phyloP scores from a whole-genome alignment of 2,113 vertebrate species.

The Oryzias curvinotus region DNA sequence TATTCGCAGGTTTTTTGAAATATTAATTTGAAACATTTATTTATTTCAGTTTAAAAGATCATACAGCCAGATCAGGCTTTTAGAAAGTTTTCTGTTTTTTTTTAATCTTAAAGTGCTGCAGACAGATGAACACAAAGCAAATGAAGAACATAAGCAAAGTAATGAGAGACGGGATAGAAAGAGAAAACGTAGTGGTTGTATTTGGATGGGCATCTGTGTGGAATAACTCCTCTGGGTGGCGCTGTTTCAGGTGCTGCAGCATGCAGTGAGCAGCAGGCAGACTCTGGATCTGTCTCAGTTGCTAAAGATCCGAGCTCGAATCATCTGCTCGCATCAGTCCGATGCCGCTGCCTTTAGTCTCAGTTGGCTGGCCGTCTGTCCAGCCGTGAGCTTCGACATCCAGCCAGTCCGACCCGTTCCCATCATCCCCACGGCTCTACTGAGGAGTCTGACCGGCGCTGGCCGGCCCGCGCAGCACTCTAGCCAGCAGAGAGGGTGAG shows the following conservation, averaged over 20 bases:
- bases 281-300: slow-evolving; percentile 84
- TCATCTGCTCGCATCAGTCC: slow-evolving; percentile 79
- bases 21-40: too few species aligned
- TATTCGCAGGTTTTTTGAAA: too few species aligned
- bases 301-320: slow-evolving; percentile 79
- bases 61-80: too few species aligned
- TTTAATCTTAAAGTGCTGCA: too few species aligned
- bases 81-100: too few species aligned
- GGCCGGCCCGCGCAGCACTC: slow-evolving; percentile 74
- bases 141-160: too few species aligned
- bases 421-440: slow-evolving; percentile 93
- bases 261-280: slow-evolving; percentile 81
- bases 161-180: background rate
- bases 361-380: slow-evolving; percentile 82
- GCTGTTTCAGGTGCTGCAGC: slow-evolving; percentile 78
- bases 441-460: slow-evolving; percentile 84
- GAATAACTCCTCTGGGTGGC: background rate
- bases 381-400: slow-evolving; percentile 79
- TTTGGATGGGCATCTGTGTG: background rate
- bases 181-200: too few species aligned
- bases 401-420: slow-evolving; percentile 84
- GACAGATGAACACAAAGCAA: too few species aligned
- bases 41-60: too few species aligned
- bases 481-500: slow-evolving; percentile 86
- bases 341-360: slow-evolving; percentile 81